Base-by-base conservation (phyloP, 2,113 vertebrate genomes). In the Rallus limicola region DNA sequence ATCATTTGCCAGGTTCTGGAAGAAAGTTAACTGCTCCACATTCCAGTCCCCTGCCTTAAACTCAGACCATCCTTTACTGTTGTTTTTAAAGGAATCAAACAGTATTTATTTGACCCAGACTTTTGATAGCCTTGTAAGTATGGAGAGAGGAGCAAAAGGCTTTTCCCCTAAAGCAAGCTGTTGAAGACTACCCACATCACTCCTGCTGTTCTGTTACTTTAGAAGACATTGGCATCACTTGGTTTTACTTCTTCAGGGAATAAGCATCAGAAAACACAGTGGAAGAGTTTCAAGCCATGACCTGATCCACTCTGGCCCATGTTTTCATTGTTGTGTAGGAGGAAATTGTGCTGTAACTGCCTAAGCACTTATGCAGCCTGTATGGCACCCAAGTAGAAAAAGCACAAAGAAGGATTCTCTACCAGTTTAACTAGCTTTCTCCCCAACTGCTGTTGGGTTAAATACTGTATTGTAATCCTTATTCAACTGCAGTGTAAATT, bases 31-130 rank as follows among this genome's bases (percentile, higher is more conserved):
- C 69, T 88, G 64, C 9, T 81, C 15, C 26, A 42, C 14, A 13
- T 90, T 85, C 44, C 86, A 69, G 34, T 78, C 34, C 24, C 6
- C 36, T 88, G 69, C 38, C 53, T 92, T 88, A 83, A 90, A 58
- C 36, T 65, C 50, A 70, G 72, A 21, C 40, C 33, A 71, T 82
- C n/a, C 44, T 94, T 85, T 77, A 71, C 46, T 67, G 21, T 42
- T 90, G 52, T 95, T 96, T 95, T 55, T 81, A 88, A 88, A 88
- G 82, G 7, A 93, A 83, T 86, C 56, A 68, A 93, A 67, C 52
- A 68, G 71, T 82, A 71, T 92, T 96, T 88, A 52, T 96, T 92
- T 90, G 86, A 92, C 88, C 72, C 72, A 88, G 79, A 71, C 48
- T 74, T 90, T 71, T 77, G 64, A 74, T 88, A 56, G 60, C 18